These are phyloP conservation scores for Folsomia candida DNA, from an alignment of 2,888 invertebrate genomes.

Conservation along the genomic window DNA sequence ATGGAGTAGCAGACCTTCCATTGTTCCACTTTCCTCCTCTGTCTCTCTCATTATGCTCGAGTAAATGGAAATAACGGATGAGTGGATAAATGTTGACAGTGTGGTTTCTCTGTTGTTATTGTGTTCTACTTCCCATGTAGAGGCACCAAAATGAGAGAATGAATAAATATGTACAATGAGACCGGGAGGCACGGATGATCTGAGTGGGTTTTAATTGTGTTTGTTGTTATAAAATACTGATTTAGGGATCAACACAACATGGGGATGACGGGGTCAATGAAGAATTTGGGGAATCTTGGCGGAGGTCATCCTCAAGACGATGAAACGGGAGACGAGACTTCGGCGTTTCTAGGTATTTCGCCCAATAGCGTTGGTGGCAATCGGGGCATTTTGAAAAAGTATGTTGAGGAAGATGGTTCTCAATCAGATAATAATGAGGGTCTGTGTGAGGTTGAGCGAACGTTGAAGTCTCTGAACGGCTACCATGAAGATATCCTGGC, in stretches of 20 bases:
- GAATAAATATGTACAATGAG: too few relatives aligned
- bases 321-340: conserved; percentile 64
- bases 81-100: background rate
- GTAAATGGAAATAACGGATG: conserved; percentile 6
- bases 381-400: conserved; percentile 83
- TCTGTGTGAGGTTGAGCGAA: conserved; percentile 64
- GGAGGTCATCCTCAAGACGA: conserved; percentile 43
- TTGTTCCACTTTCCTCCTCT: background rate
- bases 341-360: conserved; percentile 72
- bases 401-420: conserved; percentile 49
- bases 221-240: background rate
- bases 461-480: conserved; percentile 82
- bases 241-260: conserved; percentile 50
- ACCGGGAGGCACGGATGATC: background rate
- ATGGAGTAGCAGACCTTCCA: too few relatives aligned
- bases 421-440: conserved; percentile 53
- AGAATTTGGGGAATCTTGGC: conserved; percentile 40
- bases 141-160: background rate
- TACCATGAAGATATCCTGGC: conserved; percentile 90
- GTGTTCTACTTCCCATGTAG: background rate
- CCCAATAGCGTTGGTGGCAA: conserved; percentile 37
- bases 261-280: conserved; percentile 50
- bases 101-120: background rate
- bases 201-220: conserved; percentile 17
- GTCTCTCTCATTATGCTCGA: background rate